Base-by-base conservation (phyloP, 2,888 invertebrate genomes). In the Xestobium rufovillosum region DNA sequence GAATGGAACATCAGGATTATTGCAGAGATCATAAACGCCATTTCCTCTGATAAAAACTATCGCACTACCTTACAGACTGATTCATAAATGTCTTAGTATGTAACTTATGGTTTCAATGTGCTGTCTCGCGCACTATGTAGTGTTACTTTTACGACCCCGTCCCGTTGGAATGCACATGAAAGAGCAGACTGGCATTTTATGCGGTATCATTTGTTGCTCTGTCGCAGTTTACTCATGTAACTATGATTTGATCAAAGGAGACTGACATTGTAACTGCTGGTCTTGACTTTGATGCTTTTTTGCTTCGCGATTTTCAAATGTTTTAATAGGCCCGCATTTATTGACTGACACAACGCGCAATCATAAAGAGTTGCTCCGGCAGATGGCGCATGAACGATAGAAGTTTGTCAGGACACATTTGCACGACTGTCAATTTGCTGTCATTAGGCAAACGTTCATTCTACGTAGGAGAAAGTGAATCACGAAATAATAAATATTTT, bases 71-170 rank as follows among this genome's bases (percentile, higher is more conserved):
- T 19, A 19, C 23, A 19, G 23, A 6, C 23, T 55, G 51, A 60
- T 60, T 56, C 59, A 61, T 61, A 60, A 62, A 62, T 53, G 62
- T 62, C 62, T 56, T 54, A 51, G 49, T 40, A 44, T 42, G 48
- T 59, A 59, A 62, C 52, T 59, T 61, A 61, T 62, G 44, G 60
- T 59, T 60, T 57, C 62, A 59, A 55, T 56, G 56, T 61, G 60
- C 53, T 51, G 49, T 45, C 46, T 47, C 42, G 47, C 50, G 49
- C 51, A 50, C 44, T 46, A 49, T 42, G 37, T 43, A 47, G 51
- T 50, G 53, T 52, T 49, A 46, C 41, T 59, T 60, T 60, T 59
- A 59, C 57, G 59, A 60, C 47, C 50, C 43, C 47, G 48, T 47
- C 48, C 50, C 48, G 51, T 44, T 52, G 51, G 56, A 51, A 53